phyloP scores from a whole-genome alignment of 1,140 invertebrate species.

The Thaumatotibia leucotreta region DNA sequence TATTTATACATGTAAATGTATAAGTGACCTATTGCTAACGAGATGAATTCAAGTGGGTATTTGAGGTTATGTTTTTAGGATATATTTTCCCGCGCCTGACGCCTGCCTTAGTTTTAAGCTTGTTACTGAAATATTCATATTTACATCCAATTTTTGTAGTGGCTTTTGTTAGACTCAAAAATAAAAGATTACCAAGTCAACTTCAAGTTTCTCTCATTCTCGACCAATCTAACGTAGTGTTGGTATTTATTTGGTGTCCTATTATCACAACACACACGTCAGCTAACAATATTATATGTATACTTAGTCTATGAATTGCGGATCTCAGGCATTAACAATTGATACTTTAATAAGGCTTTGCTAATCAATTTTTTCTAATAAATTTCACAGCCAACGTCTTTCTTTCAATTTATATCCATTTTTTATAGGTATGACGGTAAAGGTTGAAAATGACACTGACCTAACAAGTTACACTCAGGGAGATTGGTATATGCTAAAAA shows the following conservation, averaged over 20 bases:
- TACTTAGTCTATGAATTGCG: too few relatives aligned
- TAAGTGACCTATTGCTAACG: neutral
- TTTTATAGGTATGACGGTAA: too few relatives aligned
- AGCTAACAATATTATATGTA: too few relatives aligned
- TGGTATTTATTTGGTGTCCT: neutral
- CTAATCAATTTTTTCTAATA: too few relatives aligned
- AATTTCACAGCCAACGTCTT: too few relatives aligned
- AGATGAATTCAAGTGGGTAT: neutral
- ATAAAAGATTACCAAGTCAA: neutral
- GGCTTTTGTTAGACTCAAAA: neutral
- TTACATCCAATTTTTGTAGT: neutral
- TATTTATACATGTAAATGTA: neutral
- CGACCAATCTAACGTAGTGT: neutral
- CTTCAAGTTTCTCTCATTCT: neutral
- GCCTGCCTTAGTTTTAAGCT: neutral
- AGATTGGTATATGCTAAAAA: too few relatives aligned
- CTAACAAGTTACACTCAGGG: too few relatives aligned
- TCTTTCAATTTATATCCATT: too few relatives aligned
- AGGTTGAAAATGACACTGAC: too few relatives aligned
- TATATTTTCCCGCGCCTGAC: neutral
- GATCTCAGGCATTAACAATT: too few relatives aligned
- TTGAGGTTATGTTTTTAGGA: neutral
- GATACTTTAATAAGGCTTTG: too few relatives aligned
- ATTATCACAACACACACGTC: neutral
- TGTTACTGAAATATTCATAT: neutral